Conservation (phyloP, 2,113 vertebrate species). For the Ammodytes marinus region DNA sequence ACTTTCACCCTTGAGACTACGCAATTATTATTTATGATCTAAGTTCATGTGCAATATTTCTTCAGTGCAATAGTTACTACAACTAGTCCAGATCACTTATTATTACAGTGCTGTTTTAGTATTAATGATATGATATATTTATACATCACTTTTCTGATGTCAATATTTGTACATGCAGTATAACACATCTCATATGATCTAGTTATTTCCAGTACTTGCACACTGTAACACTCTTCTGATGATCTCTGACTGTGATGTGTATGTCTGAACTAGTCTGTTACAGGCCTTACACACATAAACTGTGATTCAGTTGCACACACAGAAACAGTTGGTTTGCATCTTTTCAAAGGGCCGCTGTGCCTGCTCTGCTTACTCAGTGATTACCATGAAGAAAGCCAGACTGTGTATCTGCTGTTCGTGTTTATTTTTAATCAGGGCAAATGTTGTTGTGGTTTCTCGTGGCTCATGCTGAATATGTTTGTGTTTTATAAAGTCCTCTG, state of each 20-base stretch:
- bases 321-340: slow-evolving; percentile 30
- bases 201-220: too few relatives aligned
- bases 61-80: too few relatives aligned
- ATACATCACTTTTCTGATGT: too few relatives aligned
- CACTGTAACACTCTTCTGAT: too few relatives aligned
- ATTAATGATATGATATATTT: too few relatives aligned
- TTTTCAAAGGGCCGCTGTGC: slow-evolving; percentile 47
- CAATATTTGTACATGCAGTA: too few relatives aligned
- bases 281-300: background rate
- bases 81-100: too few relatives aligned
- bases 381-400: slow-evolving; percentile 60
- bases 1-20: too few relatives aligned
- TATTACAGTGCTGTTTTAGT: too few relatives aligned
- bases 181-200: too few relatives aligned
- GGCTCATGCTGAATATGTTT: slow-evolving; percentile 67
- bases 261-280: slow-evolving; percentile 10
- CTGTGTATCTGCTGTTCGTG: slow-evolving; percentile 70
- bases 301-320: slow-evolving; percentile 11
- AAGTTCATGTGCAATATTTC: too few relatives aligned
- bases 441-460: slow-evolving; percentile 70
- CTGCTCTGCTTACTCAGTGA: slow-evolving; percentile 62
- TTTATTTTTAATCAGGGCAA: slow-evolving; percentile 79
- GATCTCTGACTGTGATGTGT: slow-evolving; percentile 14
- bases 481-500: slow-evolving; percentile 62
- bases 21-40: too few relatives aligned